phyloP scores from a whole-genome alignment of 2,888 invertebrate genomes.

The Parelbella ahira region DNA sequence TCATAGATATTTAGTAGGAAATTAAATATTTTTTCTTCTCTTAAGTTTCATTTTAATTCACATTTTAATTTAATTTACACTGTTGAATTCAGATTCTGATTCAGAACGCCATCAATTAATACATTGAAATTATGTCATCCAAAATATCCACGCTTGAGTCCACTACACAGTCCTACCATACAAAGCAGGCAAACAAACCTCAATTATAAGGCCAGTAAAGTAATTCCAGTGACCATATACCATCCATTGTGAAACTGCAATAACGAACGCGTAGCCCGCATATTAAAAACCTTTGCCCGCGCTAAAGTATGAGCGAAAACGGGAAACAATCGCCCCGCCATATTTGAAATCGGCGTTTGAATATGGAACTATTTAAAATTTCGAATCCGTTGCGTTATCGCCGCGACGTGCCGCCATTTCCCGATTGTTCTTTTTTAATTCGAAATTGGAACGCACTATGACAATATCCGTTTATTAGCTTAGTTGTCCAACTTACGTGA shows the following conservation, averaged over 20 bases:
- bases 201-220: conserved; percentile 40
- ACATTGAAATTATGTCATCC: too few relatives aligned
- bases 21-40: too few relatives aligned
- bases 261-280: conserved; percentile 72
- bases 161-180: conserved; percentile 8
- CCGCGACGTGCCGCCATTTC: conserved; percentile 72
- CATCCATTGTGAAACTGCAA: conserved; percentile 74
- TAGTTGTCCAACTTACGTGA: conserved; percentile 6
- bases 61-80: too few relatives aligned
- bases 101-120: too few relatives aligned
- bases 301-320: conserved; percentile 70
- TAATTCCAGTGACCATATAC: conserved; percentile 56
- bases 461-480: conserved; percentile 32
- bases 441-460: conserved; percentile 36
- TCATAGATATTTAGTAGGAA: too few relatives aligned
- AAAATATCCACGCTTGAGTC: neutral
- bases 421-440: conserved; percentile 65
- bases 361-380: conserved; percentile 80
- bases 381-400: conserved; percentile 80
- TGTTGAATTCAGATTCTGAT: too few relatives aligned
- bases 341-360: conserved; percentile 73
- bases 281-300: conserved; percentile 65
- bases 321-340: conserved; percentile 76
- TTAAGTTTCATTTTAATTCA: too few relatives aligned
- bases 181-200: conserved; percentile 30